phyloP scores from a whole-genome alignment of 2,113 vertebrate genomes.

The Ceyx cyanopectus region DNA sequence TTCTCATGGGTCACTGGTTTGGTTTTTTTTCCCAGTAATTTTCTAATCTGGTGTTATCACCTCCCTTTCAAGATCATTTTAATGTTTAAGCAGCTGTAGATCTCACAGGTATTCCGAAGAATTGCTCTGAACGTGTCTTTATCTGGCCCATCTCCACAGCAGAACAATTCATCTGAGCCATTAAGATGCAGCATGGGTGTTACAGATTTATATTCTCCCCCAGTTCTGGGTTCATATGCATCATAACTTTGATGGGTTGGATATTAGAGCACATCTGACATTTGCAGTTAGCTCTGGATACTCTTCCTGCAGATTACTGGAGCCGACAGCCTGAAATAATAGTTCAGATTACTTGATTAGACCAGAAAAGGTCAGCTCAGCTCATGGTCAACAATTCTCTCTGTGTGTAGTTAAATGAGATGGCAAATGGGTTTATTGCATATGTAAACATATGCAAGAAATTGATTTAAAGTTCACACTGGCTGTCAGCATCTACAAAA shows the following conservation, averaged over 20 bases:
- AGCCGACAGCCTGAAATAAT: constrained; percentile 47
- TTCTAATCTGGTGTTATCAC: neutral
- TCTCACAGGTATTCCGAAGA: neutral
- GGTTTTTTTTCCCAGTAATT: neutral
- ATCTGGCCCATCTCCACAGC: neutral
- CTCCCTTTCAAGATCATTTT: neutral
- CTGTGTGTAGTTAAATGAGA: neutral
- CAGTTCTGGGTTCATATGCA: neutral
- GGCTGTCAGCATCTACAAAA: constrained; percentile 18
- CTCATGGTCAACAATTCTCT: constrained; percentile 29
- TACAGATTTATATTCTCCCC: constrained; percentile 48
- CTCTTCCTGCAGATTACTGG: neutral
- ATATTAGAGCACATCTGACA: constrained; percentile 42
- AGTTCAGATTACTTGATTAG: constrained; percentile 58
- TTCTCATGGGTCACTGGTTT: neutral
- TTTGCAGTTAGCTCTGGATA: constrained; percentile 38
- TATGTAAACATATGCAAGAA: constrained; percentile 24
- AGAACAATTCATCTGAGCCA: constrained; percentile 13
- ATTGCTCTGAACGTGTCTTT: neutral
- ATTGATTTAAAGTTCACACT: constrained; percentile 53
- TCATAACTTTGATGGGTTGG: constrained; percentile 56
- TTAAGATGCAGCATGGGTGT: constrained; percentile 7
- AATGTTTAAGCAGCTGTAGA: neutral
- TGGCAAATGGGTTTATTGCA: neutral
- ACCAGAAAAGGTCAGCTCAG: constrained; percentile 54